Evolutionary conservation across 2,888 invertebrate species (phyloP), one percentile per base, ranked within the genome.

Genomic region (Biston stratarius): DNA sequence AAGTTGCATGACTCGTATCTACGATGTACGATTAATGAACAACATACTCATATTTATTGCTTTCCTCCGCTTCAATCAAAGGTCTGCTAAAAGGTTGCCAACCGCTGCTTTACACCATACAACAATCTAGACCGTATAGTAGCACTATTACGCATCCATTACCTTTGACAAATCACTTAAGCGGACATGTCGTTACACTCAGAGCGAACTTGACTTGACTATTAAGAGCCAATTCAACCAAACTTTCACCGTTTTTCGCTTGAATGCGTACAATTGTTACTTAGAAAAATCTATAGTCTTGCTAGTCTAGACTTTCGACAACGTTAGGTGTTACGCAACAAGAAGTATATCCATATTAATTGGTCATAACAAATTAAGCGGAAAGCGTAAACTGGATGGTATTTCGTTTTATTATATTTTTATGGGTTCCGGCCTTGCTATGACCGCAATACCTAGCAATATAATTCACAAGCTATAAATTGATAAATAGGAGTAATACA

Each of bases 211-310:
- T 71, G 70, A 73, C 75, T 78, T 72, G 75, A 74, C 72, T 79
- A 71, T 76, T 73, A 77, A 81, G 69, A 73, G 77, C 73, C 77
- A 77, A 77, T 78, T 80, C 75, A 80, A 79, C 75, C 78, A 69
- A 74, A 82, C 86, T 87, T 87, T 88, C 87, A 79, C 85, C 77
- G 73, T 83, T 86, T 78, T 84, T 82, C 81, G 84, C 82, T 79
- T 76, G 81, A 83, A 71, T 73, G 82, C 67, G 60, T 77, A 63
- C 77, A 68, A 79, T 77, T 78, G 80, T 81, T 74, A 72, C 68
- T 61, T 59, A 9, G 14, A 71, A 72, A 71, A 73, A 74, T 69
- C 69, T 61, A 61, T 51, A 57, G 34, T 57, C 52, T 61, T 9
- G 47, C 49, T 53, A 65, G 71, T 64, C 63, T 64, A 64, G 63